A percentile compares a stretch with the other conserved stretches of the same genome.
Evolutionary conservation across 2,113 vertebrate genomes (phyloP).

Genomic region (Myotis lucifugus): DNA sequence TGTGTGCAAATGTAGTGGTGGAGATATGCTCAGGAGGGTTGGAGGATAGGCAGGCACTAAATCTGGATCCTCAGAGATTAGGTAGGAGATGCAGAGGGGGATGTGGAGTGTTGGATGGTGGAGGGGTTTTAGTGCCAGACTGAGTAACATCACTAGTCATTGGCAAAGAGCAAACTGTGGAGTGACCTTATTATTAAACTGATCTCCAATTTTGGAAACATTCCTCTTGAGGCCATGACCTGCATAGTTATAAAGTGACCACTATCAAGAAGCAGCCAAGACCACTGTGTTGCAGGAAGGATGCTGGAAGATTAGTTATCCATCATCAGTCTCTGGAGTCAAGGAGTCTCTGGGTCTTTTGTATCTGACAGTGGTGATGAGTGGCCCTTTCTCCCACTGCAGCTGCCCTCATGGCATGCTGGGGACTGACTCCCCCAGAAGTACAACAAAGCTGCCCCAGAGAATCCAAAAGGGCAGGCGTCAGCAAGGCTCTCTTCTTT

Average conservation of each 20-base stretch:
- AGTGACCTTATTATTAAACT: neutral
- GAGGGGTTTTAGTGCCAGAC: neutral
- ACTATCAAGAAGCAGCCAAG: neutral
- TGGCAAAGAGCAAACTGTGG: neutral
- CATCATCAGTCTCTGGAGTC: neutral
- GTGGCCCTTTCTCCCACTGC: neutral
- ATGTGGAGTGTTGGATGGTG: neutral
- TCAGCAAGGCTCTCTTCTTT: neutral
- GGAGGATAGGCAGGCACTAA: neutral
- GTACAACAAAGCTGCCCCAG: neutral
- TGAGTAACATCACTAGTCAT: neutral
- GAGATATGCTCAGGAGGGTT: neutral
- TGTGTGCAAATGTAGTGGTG: neutral
- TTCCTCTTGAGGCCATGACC: neutral
- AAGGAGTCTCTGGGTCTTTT: neutral
- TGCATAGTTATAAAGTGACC: neutral
- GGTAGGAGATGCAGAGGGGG: neutral
- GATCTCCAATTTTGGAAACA: neutral
- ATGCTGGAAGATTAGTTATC: constrained; percentile 9
- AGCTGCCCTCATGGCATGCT: neutral
- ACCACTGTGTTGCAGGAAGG: neutral
- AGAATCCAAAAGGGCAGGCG: neutral
- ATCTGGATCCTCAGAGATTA: neutral
- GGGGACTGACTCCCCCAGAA: neutral
- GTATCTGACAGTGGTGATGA: neutral